These are phyloP conservation scores for Aphelenchoides avenae DNA, from an alignment of 1,140 invertebrate genomes.

Conservation along the genomic window DNA sequence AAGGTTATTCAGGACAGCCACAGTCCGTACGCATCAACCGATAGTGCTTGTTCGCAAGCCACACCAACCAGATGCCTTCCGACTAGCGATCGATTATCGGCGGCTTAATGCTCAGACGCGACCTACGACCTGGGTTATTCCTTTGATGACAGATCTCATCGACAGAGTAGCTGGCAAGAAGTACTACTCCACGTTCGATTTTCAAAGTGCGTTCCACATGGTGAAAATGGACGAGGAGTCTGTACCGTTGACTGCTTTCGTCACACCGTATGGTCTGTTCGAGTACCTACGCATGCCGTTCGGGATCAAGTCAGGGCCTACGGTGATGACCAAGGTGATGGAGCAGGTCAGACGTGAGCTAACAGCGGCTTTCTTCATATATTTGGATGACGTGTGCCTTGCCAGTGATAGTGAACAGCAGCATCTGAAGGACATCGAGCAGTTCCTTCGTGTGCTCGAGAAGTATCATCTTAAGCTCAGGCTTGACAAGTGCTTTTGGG, in stretches of 20 bases:
- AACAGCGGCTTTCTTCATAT: slow-evolving; percentile 18
- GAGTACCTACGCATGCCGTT: slow-evolving; percentile 15
- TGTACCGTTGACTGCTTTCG: slow-evolving; percentile 13
- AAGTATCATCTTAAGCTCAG: slow-evolving; percentile 6
- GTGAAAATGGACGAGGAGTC: not conserved
- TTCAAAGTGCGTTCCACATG: slow-evolving; percentile 14
- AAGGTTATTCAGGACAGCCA: slow-evolving; percentile 20
- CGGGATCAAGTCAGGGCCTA: slow-evolving; percentile 11
- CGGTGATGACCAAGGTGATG: slow-evolving; percentile 8
- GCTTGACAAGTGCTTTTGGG: slow-evolving; percentile 21
- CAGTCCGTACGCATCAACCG: slow-evolving; percentile 8
- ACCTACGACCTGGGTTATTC: slow-evolving; percentile 11
- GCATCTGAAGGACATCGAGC: slow-evolving; percentile 15
- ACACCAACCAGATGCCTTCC: slow-evolving; percentile 7
- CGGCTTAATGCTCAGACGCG: slow-evolving; percentile 6
- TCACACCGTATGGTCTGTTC: not conserved
- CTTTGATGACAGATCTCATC: slow-evolving; percentile 3
- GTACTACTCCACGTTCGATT: slow-evolving; percentile 7
- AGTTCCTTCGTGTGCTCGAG: slow-evolving; percentile 1
- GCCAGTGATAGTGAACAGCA: slow-evolving; percentile 4
- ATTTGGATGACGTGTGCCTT: slow-evolving; percentile 24
- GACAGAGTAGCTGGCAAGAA: slow-evolving; percentile 10
- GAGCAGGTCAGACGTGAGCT: slow-evolving; percentile 12
- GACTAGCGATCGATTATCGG: slow-evolving; percentile 30
- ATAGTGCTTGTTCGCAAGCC: slow-evolving; percentile 30